These are phyloP conservation scores for Ricordea florida DNA, from an alignment of 92 coral and sea anemone species.

Conservation along the genomic window DNA sequence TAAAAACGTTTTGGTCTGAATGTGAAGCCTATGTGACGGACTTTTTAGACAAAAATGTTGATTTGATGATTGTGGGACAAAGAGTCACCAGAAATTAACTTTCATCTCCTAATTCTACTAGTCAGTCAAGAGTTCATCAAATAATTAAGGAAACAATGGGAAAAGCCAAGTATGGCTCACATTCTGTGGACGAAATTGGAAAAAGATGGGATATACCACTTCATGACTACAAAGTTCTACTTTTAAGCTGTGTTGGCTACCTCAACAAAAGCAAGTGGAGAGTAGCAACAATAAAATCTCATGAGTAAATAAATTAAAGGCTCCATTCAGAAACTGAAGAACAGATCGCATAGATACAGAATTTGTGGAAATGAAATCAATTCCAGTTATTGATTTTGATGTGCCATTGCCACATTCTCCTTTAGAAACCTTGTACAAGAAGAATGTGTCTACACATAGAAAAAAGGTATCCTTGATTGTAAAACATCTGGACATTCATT, in stretches of 20 bases:
- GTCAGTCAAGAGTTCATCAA: background rate
- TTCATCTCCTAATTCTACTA: background rate
- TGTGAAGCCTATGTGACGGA: background rate
- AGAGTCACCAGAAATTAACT: background rate
- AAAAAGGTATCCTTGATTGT: background rate
- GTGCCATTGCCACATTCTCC: conserved; percentile 9
- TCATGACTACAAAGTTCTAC: conserved; percentile 2
- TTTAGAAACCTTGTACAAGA: conserved; percentile 11
- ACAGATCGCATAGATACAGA: conserved; percentile 17
- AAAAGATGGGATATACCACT: conserved; percentile 26
- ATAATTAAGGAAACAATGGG: conserved; percentile 1
- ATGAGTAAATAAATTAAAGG: background rate
- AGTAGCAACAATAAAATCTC: background rate
- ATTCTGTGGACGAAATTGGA: conserved; percentile 9
- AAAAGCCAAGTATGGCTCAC: conserved; percentile 6
- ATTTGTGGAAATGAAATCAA: conserved; percentile 31
- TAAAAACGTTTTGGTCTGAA: background rate
- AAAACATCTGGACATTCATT: background rate
- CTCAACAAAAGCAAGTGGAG: background rate
- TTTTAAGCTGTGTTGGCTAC: background rate
- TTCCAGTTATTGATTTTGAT: conserved; percentile 18
- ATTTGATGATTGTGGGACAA: background rate
- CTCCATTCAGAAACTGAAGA: conserved; percentile 36
- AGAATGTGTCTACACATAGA: background rate
- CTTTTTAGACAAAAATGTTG: conserved; percentile 17